A percentile compares a stretch with the other conserved stretches of the same genome.
These are phyloP conservation scores for Diogma glabrata DNA, from an alignment of 2,888 invertebrate genomes.

Conservation along the genomic window DNA sequence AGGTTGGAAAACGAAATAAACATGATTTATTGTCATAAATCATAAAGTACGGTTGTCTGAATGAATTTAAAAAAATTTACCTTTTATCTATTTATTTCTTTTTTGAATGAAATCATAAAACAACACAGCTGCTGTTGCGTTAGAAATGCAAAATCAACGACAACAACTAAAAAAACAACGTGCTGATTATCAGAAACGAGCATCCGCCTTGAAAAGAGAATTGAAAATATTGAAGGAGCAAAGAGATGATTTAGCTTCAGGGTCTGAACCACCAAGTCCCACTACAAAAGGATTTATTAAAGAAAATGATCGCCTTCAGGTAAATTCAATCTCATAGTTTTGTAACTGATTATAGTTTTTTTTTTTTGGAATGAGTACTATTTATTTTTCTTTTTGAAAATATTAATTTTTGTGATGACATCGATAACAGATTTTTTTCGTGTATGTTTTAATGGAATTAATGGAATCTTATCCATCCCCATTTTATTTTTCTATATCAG, in stretches of 20 bases:
- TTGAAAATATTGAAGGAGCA: constrained; percentile 67
- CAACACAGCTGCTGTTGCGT: constrained; percentile 52
- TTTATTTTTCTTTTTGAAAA: not conserved
- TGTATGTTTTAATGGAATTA: no score
- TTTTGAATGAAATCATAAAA: not conserved
- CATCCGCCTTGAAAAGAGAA: constrained; percentile 60
- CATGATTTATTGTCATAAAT: not conserved
- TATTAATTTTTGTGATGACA: no score
- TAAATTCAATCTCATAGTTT: constrained; percentile 33
- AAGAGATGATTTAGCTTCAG: constrained; percentile 56
- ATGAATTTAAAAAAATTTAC: not conserved
- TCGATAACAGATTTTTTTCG: no score
- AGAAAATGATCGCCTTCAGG: constrained; percentile 77
- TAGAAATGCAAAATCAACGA: constrained; percentile 72
- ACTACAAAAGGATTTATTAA: constrained; percentile 68
- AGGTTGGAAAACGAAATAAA: constrained; percentile 1
- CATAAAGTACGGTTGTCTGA: not conserved
- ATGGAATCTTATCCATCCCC: no score
- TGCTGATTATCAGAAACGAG: constrained; percentile 69
- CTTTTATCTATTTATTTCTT: constrained; percentile 6
- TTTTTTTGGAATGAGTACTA: no score
- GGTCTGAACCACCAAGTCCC: constrained; percentile 57
- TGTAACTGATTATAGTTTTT: not conserved
- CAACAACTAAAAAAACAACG: constrained; percentile 68
- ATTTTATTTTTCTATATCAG: no score